These are phyloP conservation scores for Diaprepes abbreviatus DNA, from an alignment of 2,888 invertebrate species.

Conservation along the genomic window DNA sequence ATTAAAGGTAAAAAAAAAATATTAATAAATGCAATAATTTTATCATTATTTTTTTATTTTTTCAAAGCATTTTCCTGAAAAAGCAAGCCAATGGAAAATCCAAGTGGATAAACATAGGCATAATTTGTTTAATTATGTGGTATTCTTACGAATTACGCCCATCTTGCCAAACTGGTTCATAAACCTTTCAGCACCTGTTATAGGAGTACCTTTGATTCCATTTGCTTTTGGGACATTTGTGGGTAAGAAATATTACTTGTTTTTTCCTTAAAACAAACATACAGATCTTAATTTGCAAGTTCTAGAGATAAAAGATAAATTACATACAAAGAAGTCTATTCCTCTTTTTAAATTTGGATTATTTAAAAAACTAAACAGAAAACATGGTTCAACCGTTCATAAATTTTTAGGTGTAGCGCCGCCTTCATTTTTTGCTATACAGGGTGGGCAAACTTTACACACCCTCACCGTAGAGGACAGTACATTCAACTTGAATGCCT, in stretches of 20 bases:
- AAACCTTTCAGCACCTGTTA: constrained; percentile 95
- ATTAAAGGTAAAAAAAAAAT: constrained; percentile 66
- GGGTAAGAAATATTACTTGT: too few species aligned
- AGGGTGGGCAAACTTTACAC: constrained; percentile 96
- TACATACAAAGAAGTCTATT: too few species aligned
- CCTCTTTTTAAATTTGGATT: too few species aligned
- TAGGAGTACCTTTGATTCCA: constrained; percentile 92
- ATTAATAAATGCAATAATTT: too few species aligned
- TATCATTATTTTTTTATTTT: too few species aligned
- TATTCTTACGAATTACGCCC: constrained; percentile 97
- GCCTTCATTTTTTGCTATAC: constrained; percentile 97
- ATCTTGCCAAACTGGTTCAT: constrained; percentile 99
- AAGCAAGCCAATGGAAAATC: constrained; percentile 86
- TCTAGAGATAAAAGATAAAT: too few species aligned
- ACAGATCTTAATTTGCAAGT: too few species aligned
- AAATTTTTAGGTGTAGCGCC: constrained; percentile 84
- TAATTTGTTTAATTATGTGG: constrained; percentile 94
- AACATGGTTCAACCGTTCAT: neutral
- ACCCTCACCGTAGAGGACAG: constrained; percentile 90
- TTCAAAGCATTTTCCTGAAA: constrained; percentile 84
- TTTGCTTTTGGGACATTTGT: constrained; percentile 97
- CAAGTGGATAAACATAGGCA: constrained; percentile 89
- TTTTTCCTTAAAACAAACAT: too few species aligned
- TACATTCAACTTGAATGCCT: constrained; percentile 90
- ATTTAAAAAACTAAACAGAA: too few species aligned